Conservation (phyloP, 2,888 invertebrate species). For the Lepidochrysops patricia region DNA sequence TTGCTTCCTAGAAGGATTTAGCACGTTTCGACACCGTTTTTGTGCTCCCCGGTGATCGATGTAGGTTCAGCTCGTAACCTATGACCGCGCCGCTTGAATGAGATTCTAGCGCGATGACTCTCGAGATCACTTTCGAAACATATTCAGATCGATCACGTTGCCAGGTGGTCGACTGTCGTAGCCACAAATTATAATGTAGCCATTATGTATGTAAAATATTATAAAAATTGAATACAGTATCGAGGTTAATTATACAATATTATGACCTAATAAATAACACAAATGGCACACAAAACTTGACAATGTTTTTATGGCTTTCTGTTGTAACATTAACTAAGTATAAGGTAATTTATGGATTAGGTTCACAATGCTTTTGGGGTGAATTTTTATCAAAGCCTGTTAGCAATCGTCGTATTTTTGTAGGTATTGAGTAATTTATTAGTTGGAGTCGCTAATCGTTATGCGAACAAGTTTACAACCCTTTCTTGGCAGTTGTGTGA, state of each 20-base stretch:
- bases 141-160: not conserved
- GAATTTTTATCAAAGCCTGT: not conserved
- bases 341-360: not conserved
- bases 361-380: not conserved
- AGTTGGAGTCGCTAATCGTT: not conserved
- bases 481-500: not conserved
- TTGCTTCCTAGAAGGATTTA: conserved; percentile 2
- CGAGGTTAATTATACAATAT: conserved; percentile 3
- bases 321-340: conserved; percentile 1
- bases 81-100: not conserved
- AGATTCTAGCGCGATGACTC: not conserved
- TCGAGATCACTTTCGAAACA: not conserved
- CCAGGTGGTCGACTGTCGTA: not conserved
- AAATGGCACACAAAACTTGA: conserved; percentile 1
- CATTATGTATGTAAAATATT: not conserved
- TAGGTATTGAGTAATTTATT: not conserved
- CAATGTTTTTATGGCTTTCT: not conserved
- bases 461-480: not conserved
- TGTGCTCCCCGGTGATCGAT: not conserved
- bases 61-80: not conserved
- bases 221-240: not conserved
- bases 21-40: not conserved
- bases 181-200: not conserved
- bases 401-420: not conserved
- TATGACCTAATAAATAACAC: conserved; percentile 5